Evolutionary conservation across 2,113 vertebrate species (phyloP).

Genomic region (Pleuronectes platessa): DNA sequence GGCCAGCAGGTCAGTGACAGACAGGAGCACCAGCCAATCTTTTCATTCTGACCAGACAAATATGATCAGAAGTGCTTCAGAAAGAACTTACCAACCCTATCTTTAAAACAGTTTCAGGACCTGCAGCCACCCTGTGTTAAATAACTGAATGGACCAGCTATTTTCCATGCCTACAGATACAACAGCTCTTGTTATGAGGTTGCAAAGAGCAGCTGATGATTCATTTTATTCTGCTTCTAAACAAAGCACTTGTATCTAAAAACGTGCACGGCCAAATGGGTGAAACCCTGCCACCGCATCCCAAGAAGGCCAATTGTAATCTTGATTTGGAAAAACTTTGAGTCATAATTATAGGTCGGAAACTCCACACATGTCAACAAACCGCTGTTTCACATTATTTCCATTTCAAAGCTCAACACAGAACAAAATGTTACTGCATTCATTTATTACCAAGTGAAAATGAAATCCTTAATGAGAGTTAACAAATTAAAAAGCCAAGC

Average conservation of each 20-base stretch:
- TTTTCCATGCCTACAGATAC: too few relatives aligned
- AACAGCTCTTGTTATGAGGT: neutral
- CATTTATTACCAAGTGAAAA: slow-evolving; percentile 14
- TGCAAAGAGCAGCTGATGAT: neutral
- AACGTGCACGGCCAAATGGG: slow-evolving; percentile 10
- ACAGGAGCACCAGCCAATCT: too few relatives aligned
- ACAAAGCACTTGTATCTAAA: neutral
- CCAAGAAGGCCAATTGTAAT: slow-evolving; percentile 30
- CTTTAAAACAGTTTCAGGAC: too few relatives aligned
- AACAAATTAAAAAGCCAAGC: neutral
- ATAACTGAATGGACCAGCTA: too few relatives aligned
- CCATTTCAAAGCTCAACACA: slow-evolving; percentile 10
- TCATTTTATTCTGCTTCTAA: neutral
- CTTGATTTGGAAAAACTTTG: slow-evolving; percentile 43
- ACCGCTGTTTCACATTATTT: slow-evolving; percentile 47
- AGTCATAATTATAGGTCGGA: slow-evolving; percentile 49
- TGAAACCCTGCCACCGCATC: slow-evolving; percentile 32
- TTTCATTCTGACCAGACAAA: too few relatives aligned
- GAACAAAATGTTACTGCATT: neutral
- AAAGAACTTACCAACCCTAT: too few relatives aligned
- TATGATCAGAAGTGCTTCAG: too few relatives aligned
- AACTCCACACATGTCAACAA: slow-evolving; percentile 40
- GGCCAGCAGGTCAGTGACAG: too few relatives aligned
- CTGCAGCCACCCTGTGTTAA: too few relatives aligned
- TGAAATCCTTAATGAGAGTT: neutral